A percentile compares a stretch with the other conserved stretches of the same genome.
Conservation (phyloP, 2,888 invertebrate genomes). For the Yponomeuta plumbellus region DNA sequence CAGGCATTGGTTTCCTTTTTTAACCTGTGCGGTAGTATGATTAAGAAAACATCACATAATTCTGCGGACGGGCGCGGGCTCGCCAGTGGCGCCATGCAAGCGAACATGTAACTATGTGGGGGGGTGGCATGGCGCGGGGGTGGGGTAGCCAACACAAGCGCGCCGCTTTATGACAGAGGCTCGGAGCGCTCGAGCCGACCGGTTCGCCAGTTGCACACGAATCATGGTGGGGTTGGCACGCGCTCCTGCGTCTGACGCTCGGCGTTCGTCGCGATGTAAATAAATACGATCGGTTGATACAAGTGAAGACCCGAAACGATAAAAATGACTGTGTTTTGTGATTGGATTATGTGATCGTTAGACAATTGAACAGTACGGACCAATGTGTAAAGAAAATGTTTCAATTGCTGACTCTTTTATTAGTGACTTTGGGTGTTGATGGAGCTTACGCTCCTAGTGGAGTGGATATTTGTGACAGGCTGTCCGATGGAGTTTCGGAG, state of each 20-base stretch:
- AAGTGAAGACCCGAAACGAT: constrained; percentile 25
- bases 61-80: constrained; percentile 61
- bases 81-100: constrained; percentile 72
- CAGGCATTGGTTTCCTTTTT: constrained; percentile 45
- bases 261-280: constrained; percentile 66
- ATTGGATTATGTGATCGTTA: constrained; percentile 17
- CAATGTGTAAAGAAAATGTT: constrained; percentile 72
- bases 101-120: constrained; percentile 67
- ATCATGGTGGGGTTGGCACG: constrained; percentile 63
- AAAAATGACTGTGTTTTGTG: constrained; percentile 17
- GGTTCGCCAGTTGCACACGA: constrained; percentile 58
- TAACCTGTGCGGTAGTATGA: constrained; percentile 58
- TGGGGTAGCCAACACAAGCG: constrained; percentile 46
- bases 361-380: constrained; percentile 34
- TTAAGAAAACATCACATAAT: constrained; percentile 75
- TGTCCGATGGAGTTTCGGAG: constrained; percentile 64
- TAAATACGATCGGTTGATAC: constrained; percentile 30
- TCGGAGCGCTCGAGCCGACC: constrained; percentile 41
- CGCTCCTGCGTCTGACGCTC: constrained; percentile 48
- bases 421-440: constrained; percentile 71
- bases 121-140: constrained; percentile 41
- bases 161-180: constrained; percentile 55
- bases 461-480: constrained; percentile 58
- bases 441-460: constrained; percentile 61
- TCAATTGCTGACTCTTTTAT: constrained; percentile 69